Conservation (phyloP, 2,888 invertebrate species). For the Ecliptopera silaceata region DNA sequence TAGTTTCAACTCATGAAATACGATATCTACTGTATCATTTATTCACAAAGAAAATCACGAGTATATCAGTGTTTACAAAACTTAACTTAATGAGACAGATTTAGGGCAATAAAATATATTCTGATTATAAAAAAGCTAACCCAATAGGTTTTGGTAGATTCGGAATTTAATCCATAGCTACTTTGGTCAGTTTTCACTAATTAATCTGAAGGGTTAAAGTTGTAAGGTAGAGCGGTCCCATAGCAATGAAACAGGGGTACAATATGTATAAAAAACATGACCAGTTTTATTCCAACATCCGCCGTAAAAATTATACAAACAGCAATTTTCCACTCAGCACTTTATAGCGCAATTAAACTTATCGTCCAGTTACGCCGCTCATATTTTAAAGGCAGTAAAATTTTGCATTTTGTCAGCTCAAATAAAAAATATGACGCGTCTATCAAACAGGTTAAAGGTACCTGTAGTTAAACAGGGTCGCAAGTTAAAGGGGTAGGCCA, state of each 20-base stretch:
- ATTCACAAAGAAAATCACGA: too few relatives aligned
- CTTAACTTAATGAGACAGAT: too few relatives aligned
- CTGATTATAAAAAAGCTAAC: too few relatives aligned
- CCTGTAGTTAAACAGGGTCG: constrained; percentile 38
- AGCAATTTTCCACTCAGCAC: constrained; percentile 30
- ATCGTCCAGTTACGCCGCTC: constrained; percentile 31
- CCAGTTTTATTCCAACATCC: constrained; percentile 1
- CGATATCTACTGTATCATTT: too few relatives aligned
- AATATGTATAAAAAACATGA: neutral
- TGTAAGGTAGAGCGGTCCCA: too few relatives aligned
- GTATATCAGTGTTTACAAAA: too few relatives aligned
- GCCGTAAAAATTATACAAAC: constrained; percentile 28
- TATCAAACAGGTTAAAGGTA: constrained; percentile 34
- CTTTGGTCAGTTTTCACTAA: too few relatives aligned
- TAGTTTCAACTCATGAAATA: too few relatives aligned
- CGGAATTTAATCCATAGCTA: too few relatives aligned
- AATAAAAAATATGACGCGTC: constrained; percentile 38
- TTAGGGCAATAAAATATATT: too few relatives aligned
- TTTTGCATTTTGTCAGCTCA: constrained; percentile 31
- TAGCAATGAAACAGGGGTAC: neutral
- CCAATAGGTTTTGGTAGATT: too few relatives aligned
- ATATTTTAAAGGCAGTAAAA: constrained; percentile 33
- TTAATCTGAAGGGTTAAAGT: too few relatives aligned
- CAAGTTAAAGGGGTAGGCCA: constrained; percentile 32
- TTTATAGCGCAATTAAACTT: constrained; percentile 37